A percentile compares a stretch with the other conserved stretches of the same genome.
phyloP scores from a whole-genome alignment of 1,140 invertebrate species.

The Macrostomum lignano region DNA sequence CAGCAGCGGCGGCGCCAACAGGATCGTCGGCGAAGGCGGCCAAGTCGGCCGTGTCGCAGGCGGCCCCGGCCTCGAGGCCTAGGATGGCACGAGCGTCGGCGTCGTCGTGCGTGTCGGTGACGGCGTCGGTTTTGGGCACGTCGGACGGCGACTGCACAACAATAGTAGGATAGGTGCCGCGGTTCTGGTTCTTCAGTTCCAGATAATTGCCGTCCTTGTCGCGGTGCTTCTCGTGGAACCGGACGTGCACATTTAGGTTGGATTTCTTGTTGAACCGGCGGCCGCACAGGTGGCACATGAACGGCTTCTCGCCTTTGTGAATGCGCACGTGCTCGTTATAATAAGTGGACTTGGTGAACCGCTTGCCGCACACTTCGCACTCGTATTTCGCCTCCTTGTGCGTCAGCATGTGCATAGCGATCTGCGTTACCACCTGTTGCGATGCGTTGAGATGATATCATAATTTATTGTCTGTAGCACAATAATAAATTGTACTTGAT shows the following conservation, averaged over 20 bases:
- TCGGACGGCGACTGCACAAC: too few relatives aligned
- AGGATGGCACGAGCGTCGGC: background rate
- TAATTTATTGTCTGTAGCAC: too few relatives aligned
- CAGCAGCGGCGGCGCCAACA: too few relatives aligned
- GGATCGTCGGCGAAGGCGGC: too few relatives aligned
- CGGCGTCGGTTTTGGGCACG: too few relatives aligned
- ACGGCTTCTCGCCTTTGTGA: conserved; percentile 10
- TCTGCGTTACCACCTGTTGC: conserved; percentile 6
- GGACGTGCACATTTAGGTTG: conserved; percentile 6
- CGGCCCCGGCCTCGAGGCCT: background rate
- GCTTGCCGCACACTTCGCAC: conserved; percentile 5
- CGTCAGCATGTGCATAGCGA: conserved; percentile 6
- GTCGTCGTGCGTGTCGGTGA: too few relatives aligned
- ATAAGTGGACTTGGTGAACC: conserved; percentile 6
- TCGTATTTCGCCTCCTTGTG: conserved; percentile 3
- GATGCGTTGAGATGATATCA: too few relatives aligned
- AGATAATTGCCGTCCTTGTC: conserved; percentile 9
- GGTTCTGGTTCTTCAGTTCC: conserved; percentile 7
- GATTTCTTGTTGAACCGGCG: conserved; percentile 7
- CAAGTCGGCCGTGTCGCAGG: background rate
- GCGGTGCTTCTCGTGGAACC: conserved; percentile 6
- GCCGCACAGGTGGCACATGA: conserved; percentile 8
- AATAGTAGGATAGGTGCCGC: background rate
- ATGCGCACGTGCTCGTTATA: conserved; percentile 8
- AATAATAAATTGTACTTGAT: too few relatives aligned